These are phyloP conservation scores for Berghia stephanieae DNA, from an alignment of 1,140 invertebrate species.

Conservation along the genomic window DNA sequence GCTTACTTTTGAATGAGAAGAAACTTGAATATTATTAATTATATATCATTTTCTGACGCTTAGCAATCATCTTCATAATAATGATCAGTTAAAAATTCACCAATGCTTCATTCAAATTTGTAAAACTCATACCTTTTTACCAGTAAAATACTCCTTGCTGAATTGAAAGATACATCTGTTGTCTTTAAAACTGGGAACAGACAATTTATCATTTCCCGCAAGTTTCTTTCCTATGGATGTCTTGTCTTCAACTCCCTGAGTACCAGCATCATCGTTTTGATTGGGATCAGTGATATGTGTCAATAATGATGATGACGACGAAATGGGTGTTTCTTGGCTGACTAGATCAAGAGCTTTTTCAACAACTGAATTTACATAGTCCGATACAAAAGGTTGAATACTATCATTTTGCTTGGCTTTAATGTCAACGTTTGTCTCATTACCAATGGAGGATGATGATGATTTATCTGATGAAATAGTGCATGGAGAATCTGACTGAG, in stretches of 20 bases:
- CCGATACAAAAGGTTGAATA: conserved; percentile 3
- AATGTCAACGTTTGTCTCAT: not conserved
- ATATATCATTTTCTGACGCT: too few species aligned
- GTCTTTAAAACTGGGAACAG: conserved; percentile 5
- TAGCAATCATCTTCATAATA: too few species aligned
- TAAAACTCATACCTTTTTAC: conserved; percentile 55
- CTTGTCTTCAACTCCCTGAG: not conserved
- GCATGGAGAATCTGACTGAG: not conserved
- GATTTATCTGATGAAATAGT: not conserved
- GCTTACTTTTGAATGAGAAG: too few species aligned
- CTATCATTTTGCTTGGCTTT: not conserved
- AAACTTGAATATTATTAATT: too few species aligned
- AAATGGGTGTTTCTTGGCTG: not conserved
- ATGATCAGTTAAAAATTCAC: too few species aligned
- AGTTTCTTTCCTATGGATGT: not conserved
- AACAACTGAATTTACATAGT: not conserved
- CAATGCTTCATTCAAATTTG: not conserved
- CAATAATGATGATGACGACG: too few species aligned
- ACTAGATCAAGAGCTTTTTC: not conserved
- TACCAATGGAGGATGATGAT: not conserved
- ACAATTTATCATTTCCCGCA: not conserved
- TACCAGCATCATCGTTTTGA: not conserved
- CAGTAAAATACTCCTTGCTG: conserved; percentile 44
- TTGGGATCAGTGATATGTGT: too few species aligned
- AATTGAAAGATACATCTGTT: conserved; percentile 47